Conservation (phyloP, 2,797 vertebrate species). For the Thunnus albacares region DNA sequence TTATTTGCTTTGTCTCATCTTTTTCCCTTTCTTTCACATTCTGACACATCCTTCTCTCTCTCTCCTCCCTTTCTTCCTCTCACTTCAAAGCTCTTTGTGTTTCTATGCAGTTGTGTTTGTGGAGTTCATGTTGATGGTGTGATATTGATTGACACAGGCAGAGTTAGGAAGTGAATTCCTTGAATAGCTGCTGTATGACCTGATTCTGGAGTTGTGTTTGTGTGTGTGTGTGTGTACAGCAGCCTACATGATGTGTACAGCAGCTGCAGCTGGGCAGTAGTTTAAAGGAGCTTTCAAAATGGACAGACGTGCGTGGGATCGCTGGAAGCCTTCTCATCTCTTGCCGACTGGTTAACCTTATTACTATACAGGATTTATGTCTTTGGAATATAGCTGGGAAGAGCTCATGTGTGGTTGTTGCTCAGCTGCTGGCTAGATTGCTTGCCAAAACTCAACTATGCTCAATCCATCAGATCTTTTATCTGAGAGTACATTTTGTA, state of each 20-base stretch:
- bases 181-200: slow-evolving; percentile 24
- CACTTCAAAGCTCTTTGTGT: not conserved
- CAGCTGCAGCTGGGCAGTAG: slow-evolving; percentile 15
- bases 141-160: slow-evolving; percentile 20
- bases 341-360: slow-evolving; percentile 18
- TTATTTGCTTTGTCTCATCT: slow-evolving; percentile 7
- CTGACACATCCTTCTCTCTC: slow-evolving; percentile 5
- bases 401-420: not conserved
- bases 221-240: not conserved
- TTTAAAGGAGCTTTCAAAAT: slow-evolving; percentile 13
- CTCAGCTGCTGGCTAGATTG: not conserved
- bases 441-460: not conserved
- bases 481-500: not conserved
- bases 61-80: slow-evolving; percentile 1
- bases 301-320: slow-evolving; percentile 6
- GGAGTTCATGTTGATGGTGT: slow-evolving; percentile 13
- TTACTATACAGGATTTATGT: slow-evolving; percentile 11
- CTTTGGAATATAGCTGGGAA: not conserved
- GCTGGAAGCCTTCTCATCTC: not conserved
- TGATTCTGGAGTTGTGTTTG: slow-evolving; percentile 16
- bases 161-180: not conserved
- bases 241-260: not conserved
- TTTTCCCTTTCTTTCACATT: slow-evolving; percentile 6
- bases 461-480: not conserved
- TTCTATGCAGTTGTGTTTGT: not conserved